Evolutionary conservation across 1,140 invertebrate species (phyloP), one percentile per base, ranked within the genome.

Genomic region (Zaprionus kolodkinae): DNA sequence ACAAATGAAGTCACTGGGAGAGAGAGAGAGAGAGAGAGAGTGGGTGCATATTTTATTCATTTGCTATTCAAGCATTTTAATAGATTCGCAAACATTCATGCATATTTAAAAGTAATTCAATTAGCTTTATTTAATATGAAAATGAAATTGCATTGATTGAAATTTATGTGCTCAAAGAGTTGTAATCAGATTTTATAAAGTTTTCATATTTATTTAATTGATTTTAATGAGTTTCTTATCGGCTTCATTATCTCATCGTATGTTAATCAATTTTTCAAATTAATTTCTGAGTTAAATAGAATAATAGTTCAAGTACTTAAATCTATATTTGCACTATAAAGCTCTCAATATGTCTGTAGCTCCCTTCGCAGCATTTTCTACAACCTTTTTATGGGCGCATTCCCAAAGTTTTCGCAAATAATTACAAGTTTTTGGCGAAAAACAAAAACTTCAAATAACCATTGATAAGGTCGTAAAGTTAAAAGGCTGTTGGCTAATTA

Each of bases 401-500:
- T 11, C 27, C 36, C 52, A 72, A 72, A 72, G 54, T 72, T 65
- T 65, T 17, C 9, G 25, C 10, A 36, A 84, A 86, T 86, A 86
- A 86, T 81, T 78, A 65, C 68, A 54, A 72, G 52, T 57, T 81
- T 63, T 59, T 38, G 40, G 50, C 63, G 9, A 17, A 54, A 38
- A 56, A 56, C 27, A 66, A 67, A 45, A 48, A 59, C 54, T 48
- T 57, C 50, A 43, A 64, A 64, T 70, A 43, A 56, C 72, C 79
- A 68, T 72, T 79, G 77, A 88, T 87, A 77, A 80, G 88, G 81
- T 87, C 80, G 70, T 84, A 81, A 88, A 87, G 70, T 68, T 75
- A 76, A 82, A 76, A 73, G 67, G 66, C 80, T 72, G 69, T 72
- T 55, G 76, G 69, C 57, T 81, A 84, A 88, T 88, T 81, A 89